These are phyloP conservation scores for Malurus splendens DNA, from an alignment of 2,797 vertebrate genomes.

Conservation along the genomic window DNA sequence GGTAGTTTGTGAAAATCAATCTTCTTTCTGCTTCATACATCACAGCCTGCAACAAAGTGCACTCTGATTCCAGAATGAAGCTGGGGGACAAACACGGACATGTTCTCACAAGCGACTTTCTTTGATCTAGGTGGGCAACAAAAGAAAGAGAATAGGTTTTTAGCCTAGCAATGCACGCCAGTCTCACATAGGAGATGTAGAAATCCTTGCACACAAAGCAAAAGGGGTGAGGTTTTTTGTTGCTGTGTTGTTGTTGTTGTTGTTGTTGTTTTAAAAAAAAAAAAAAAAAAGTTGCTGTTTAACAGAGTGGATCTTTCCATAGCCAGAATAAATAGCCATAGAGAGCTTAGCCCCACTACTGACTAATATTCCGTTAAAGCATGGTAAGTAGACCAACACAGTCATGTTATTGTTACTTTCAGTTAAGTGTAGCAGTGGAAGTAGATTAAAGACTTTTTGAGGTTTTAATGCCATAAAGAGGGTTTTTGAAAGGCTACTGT, in stretches of 20 bases:
- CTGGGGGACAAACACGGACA: background rate
- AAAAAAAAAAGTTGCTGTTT: background rate
- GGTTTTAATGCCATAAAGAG: background rate
- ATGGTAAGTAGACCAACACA: background rate
- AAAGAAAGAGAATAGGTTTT: conserved; percentile 3
- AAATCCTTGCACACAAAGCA: conserved; percentile 13
- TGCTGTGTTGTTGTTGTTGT: too few relatives aligned
- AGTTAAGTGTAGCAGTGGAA: background rate
- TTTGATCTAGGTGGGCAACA: conserved; percentile 15
- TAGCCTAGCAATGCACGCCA: background rate
- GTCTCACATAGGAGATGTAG: background rate
- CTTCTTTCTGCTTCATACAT: conserved; percentile 65
- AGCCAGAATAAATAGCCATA: background rate
- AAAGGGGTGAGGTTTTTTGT: background rate
- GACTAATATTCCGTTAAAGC: conserved; percentile 1
- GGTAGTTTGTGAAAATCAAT: conserved; percentile 67
- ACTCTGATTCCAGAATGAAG: conserved; percentile 39
- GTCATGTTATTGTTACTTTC: background rate
- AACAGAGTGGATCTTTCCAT: background rate
- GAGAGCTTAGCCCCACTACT: background rate
- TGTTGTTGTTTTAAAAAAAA: too few relatives aligned
- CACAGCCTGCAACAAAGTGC: conserved; percentile 36
- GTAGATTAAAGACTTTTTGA: background rate
- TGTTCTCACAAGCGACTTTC: background rate
- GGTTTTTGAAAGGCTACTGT: background rate